Evolutionary conservation across 2,797 vertebrate species (phyloP), one percentile per base, ranked within the genome.

Genomic region (Botia almorhae): DNA sequence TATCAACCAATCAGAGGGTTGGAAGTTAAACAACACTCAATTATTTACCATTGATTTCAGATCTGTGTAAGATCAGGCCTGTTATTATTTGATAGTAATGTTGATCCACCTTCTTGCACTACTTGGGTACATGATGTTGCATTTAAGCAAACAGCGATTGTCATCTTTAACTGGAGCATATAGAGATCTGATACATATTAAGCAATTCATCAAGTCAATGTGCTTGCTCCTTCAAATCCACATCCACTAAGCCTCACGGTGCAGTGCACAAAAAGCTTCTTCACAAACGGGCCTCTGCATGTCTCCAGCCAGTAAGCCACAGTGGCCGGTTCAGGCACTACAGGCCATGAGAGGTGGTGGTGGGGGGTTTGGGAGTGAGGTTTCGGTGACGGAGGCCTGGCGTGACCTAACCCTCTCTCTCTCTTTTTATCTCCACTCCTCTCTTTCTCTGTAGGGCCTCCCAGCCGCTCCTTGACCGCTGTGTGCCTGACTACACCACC

Each of bases 401-500:
- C 91, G 83, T 88, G 87, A 92, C 87, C 91, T 94, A 89, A 91
- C 93, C 91, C 91, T 89, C 92, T 84, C 77, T 84, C 84, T 91
- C 82, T 90, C 81, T 81, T 80, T 86, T 72, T 87, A 89, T 93
- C 87, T 92, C 87, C 91, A 79, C 92, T 80, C 70, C 69, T 82
- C 76, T 84, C 81, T 75, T 64, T 74, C 63, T 71, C 87, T 91
- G 89, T 89, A 99, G 98, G 88, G 93, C 96, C 82, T 99, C 97
- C 84, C 97, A 99, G 87, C 98, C 98, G 0, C 96, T 99, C 89
- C 93, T 99, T 90, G 98, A 99, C 90, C 96, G 97, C 85, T 97
- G 96, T 0, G 96, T 99, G 83, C 98, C 98, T 0, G 98, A 99
- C 93, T 99, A 98, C 90, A 98, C 97, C 79, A 99, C 97, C 87